phyloP scores from a whole-genome alignment of 2,888 invertebrate species.

The Thecocarcelia acutangulata region DNA sequence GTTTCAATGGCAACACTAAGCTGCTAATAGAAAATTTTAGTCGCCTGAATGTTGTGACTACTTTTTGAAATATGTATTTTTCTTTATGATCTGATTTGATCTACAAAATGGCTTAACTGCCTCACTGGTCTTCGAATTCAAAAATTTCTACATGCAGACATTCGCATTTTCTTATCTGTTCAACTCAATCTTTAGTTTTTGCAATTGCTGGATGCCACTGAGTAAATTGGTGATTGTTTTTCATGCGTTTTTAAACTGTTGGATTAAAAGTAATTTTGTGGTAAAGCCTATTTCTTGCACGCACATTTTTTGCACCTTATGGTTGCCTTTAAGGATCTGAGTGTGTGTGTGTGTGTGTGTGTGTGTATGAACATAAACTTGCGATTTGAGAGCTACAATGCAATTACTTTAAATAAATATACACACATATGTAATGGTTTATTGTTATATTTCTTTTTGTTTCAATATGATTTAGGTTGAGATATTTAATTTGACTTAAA shows the following conservation, averaged over 20 bases:
- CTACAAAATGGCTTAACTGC: slow-evolving; percentile 36
- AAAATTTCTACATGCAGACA: slow-evolving; percentile 32
- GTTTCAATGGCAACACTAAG: no score
- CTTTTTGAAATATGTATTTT: not conserved
- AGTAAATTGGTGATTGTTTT: slow-evolving; percentile 29
- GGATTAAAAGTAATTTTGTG: slow-evolving; percentile 78
- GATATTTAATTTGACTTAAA: slow-evolving; percentile 51
- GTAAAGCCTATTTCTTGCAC: slow-evolving; percentile 80
- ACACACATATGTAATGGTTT: not conserved
- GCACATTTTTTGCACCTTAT: slow-evolving; percentile 73
- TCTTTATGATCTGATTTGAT: slow-evolving; percentile 52
- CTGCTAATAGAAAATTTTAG: no score
- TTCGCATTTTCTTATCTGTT: slow-evolving; percentile 56
- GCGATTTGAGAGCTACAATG: no score
- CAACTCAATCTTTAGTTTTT: slow-evolving; percentile 41
- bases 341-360: no score
- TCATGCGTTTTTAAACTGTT: slow-evolving; percentile 73
- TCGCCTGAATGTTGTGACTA: not conserved
- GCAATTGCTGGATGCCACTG: slow-evolving; percentile 7
- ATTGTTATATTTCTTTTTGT: slow-evolving; percentile 1
- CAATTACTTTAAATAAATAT: no score
- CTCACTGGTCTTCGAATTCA: slow-evolving; percentile 27
- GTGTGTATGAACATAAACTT: no score
- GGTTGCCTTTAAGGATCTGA: slow-evolving; percentile 5
- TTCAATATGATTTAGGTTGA: slow-evolving; percentile 20